phyloP scores from a whole-genome alignment of 2,888 invertebrate genomes.

The Elegia similella region DNA sequence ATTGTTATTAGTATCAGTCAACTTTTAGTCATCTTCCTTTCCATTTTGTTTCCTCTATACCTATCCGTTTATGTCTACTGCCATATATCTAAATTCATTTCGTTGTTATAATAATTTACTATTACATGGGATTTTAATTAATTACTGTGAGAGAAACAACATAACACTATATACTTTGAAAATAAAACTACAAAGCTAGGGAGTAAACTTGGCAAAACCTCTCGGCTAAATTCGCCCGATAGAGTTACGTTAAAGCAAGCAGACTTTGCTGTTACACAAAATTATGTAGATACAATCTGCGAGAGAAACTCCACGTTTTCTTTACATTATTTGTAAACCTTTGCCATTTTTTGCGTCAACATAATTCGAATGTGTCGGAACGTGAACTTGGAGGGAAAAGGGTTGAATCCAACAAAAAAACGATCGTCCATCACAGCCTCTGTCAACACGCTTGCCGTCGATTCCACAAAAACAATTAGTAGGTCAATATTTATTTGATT shows the following conservation, averaged over 20 bases:
- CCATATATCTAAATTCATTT: no score
- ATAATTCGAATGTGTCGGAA: constrained; percentile 46
- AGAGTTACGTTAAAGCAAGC: constrained; percentile 10
- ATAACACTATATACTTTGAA: neutral
- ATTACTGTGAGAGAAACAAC: no score
- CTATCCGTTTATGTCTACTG: no score
- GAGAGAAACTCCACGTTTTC: constrained; percentile 5
- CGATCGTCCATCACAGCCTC: constrained; percentile 70
- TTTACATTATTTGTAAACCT: constrained; percentile 17
- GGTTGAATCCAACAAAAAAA: constrained; percentile 65
- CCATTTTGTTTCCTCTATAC: no score
- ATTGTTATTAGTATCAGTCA: no score
- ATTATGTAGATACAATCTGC: constrained; percentile 9
- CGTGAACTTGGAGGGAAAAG: constrained; percentile 50
- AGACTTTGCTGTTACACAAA: neutral
- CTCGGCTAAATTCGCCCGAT: neutral
- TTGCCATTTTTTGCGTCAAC: constrained; percentile 24
- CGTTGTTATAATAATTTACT: no score
- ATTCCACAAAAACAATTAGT: constrained; percentile 78
- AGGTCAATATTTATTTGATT: constrained; percentile 78
- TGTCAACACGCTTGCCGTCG: constrained; percentile 71
- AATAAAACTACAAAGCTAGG: neutral
- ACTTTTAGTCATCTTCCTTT: no score
- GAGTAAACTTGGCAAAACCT: constrained; percentile 3
- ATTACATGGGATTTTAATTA: no score